Evolutionary conservation across 2,113 vertebrate species (phyloP).

Genomic region (Excalfactoria chinensis): DNA sequence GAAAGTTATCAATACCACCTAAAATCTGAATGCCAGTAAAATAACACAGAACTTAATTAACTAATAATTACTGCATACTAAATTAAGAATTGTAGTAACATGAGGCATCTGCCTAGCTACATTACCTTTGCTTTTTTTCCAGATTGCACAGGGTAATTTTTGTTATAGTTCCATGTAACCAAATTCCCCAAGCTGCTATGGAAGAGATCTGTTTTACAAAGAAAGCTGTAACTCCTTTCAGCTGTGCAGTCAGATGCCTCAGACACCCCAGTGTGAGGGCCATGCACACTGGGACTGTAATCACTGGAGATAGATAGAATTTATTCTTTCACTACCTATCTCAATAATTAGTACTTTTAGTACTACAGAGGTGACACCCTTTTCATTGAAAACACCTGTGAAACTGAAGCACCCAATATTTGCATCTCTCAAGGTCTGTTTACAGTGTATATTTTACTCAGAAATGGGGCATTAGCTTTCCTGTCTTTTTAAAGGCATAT

Average conservation of each 20-base stretch:
- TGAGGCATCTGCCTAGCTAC: constrained; percentile 32
- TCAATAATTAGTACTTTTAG: neutral
- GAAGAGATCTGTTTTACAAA: neutral
- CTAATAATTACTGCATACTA: constrained; percentile 54
- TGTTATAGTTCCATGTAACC: neutral
- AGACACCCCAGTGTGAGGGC: neutral
- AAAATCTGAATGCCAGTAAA: constrained; percentile 22
- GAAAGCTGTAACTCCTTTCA: neutral
- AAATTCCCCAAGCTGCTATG: constrained; percentile 30
- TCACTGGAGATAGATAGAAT: neutral
- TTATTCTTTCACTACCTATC: neutral
- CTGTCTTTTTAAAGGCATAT: neutral
- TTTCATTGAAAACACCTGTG: neutral
- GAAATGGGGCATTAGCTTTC: neutral
- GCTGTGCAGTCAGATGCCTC: neutral
- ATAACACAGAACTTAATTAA: constrained; percentile 32
- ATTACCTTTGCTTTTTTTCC: constrained; percentile 40
- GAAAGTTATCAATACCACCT: neutral
- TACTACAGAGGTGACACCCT: neutral
- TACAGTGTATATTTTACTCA: neutral
- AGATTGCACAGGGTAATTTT: constrained; percentile 46
- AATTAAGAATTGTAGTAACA: constrained; percentile 59
- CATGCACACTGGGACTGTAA: neutral
- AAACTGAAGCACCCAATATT: neutral
- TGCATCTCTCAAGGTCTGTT: neutral